These are phyloP conservation scores for Luffia ferchaultella DNA, from an alignment of 2,888 invertebrate genomes.

Conservation along the genomic window DNA sequence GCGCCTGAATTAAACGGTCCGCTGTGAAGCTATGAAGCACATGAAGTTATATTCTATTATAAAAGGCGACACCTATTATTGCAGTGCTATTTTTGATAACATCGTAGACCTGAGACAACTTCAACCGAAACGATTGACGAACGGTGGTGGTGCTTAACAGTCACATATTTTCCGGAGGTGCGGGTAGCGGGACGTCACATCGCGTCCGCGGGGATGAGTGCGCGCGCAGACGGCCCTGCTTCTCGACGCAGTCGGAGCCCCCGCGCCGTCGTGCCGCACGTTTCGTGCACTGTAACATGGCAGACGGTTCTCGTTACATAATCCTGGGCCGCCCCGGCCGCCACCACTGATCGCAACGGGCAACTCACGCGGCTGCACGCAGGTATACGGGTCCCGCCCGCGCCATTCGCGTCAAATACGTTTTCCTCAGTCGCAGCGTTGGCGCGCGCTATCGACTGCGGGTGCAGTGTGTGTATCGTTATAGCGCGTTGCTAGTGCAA, in stretches of 20 bases:
- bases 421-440: not conserved
- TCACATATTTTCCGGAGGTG: not conserved
- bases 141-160: too few species aligned
- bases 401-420: not conserved
- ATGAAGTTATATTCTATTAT: too few species aligned
- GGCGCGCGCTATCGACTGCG: not conserved
- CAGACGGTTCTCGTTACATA: not conserved
- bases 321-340: not conserved
- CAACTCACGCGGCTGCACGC: not conserved
- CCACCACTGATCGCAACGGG: not conserved
- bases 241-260: slow-evolving; percentile 3
- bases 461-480: not conserved
- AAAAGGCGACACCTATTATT: too few species aligned
- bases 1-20: too few species aligned
- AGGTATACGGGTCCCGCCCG: not conserved
- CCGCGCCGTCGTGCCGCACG: not conserved
- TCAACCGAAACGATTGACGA: too few species aligned
- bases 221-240: slow-evolving; percentile 10
- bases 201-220: slow-evolving; percentile 2
- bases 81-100: too few species aligned
- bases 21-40: too few species aligned
- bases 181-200: not conserved
- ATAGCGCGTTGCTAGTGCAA: not conserved
- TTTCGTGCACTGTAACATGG: not conserved
- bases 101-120: too few species aligned